Conservation (phyloP, 2,797 vertebrate species). For the Sebastes alutus region DNA sequence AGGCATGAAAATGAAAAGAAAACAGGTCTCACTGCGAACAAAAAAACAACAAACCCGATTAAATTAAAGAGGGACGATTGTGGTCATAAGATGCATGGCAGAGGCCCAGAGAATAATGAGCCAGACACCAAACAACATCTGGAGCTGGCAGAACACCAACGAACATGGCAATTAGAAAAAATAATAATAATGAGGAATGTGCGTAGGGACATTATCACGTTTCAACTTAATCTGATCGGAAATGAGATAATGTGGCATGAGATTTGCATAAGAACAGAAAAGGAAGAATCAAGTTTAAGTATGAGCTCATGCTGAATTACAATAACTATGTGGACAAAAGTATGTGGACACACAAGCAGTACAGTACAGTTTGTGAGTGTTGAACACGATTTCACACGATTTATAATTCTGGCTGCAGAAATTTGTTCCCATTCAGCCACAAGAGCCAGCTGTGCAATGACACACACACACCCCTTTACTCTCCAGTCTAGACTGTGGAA, state of each 20-base stretch:
- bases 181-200: neutral
- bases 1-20: slow-evolving; percentile 4
- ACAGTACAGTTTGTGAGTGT: neutral
- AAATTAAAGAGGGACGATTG: slow-evolving; percentile 1
- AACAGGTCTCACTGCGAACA: neutral
- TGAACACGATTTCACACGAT: neutral
- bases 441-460: neutral
- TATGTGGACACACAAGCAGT: neutral
- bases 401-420: neutral
- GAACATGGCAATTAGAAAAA: neutral
- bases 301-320: neutral
- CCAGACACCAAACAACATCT: slow-evolving; percentile 45
- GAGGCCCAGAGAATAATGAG: slow-evolving; percentile 28
- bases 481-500: too few species aligned
- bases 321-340: neutral
- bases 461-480: neutral
- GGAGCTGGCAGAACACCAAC: slow-evolving; percentile 30
- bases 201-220: neutral
- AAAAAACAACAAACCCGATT: slow-evolving; percentile 11
- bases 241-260: neutral
- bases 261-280: neutral
- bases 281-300: neutral
- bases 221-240: neutral
- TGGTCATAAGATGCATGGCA: slow-evolving; percentile 2
- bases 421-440: neutral